Conservation (phyloP, 2,113 vertebrate genomes). For the Daubentonia madagascariensis region DNA sequence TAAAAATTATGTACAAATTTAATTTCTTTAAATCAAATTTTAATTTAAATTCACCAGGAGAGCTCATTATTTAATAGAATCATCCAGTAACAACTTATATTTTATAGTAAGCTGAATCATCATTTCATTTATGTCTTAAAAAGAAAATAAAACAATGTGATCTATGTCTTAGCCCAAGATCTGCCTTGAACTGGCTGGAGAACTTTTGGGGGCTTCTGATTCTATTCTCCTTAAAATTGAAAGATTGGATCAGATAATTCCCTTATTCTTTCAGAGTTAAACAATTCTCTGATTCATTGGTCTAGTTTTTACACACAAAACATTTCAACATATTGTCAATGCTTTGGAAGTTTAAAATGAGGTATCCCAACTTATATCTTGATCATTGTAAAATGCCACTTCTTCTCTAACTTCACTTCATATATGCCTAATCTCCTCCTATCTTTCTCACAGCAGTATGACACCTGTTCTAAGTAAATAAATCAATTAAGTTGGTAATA, state of each 20-base stretch:
- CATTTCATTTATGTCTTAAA: not conserved
- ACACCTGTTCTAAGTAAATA: not conserved
- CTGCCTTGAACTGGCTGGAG: not conserved
- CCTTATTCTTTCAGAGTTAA: not conserved
- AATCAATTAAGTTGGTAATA: not conserved
- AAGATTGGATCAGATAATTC: not conserved
- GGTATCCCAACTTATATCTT: not conserved
- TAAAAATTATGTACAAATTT: not conserved
- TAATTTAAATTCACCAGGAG: not conserved
- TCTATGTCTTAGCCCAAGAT: not conserved
- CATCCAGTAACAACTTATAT: not conserved
- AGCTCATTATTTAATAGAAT: not conserved
- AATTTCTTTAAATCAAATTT: conserved; percentile 9
- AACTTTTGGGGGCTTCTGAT: not conserved
- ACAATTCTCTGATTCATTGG: not conserved
- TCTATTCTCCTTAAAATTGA: not conserved
- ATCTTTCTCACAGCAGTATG: not conserved
- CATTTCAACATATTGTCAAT: not conserved
- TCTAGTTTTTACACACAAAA: not conserved
- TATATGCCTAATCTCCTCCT: not conserved
- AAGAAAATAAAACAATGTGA: not conserved
- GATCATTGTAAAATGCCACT: not conserved
- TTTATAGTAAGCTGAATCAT: not conserved
- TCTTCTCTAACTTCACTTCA: not conserved
- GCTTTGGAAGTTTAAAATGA: not conserved